phyloP scores from a whole-genome alignment of 2,888 invertebrate species.

The Tethea ocularis region DNA sequence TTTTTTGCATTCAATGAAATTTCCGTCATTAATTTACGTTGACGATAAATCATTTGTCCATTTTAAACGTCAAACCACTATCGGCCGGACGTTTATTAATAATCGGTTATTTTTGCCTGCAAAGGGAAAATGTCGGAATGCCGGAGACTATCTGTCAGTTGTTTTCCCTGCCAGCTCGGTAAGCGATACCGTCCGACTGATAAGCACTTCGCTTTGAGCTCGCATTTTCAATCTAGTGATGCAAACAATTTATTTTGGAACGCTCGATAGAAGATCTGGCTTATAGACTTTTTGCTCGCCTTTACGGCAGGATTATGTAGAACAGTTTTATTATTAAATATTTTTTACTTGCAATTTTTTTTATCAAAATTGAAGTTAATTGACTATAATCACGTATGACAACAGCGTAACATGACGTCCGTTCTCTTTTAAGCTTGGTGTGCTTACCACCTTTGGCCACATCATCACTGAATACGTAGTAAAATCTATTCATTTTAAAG shows the following conservation, averaged over 20 bases:
- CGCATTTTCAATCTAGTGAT: conserved; percentile 8
- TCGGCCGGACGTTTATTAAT: conserved; percentile 29
- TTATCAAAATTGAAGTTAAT: too few species aligned
- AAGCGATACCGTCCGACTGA: conserved; percentile 16
- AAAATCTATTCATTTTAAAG: too few species aligned
- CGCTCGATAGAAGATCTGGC: neutral
- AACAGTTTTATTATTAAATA: too few species aligned
- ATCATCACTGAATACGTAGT: too few species aligned
- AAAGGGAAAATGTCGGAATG: conserved; percentile 19
- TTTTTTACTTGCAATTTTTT: too few species aligned
- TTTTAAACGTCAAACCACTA: conserved; percentile 26
- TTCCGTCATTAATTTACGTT: conserved; percentile 29
- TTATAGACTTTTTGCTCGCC: too few species aligned
- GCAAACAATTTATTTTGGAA: neutral
- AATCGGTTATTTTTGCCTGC: conserved; percentile 23
- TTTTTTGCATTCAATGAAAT: conserved; percentile 19
- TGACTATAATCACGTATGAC: too few species aligned
- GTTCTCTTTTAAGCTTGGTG: too few species aligned
- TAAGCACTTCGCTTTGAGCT: conserved; percentile 6
- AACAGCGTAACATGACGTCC: too few species aligned
- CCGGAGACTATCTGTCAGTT: conserved; percentile 22
- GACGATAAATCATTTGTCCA: conserved; percentile 30
- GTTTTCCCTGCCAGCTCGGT: conserved; percentile 14
- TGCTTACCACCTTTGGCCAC: too few species aligned
- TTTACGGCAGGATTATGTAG: too few species aligned